Conservation (phyloP, 2,888 invertebrate species). For the Ophion ellenae region DNA sequence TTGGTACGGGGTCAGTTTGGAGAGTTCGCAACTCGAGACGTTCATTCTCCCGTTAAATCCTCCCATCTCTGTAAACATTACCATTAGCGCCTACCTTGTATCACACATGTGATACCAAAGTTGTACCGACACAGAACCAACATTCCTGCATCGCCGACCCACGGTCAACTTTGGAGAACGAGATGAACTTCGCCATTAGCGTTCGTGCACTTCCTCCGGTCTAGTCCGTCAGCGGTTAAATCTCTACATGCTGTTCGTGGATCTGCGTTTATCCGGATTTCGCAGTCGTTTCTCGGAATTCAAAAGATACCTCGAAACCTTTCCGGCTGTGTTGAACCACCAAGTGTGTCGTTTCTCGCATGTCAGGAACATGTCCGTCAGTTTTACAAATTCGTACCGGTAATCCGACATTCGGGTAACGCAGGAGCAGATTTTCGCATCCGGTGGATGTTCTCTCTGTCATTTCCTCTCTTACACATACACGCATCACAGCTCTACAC, state of each 20-base stretch:
- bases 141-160: constrained; percentile 42
- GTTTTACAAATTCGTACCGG: background rate
- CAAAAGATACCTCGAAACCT: background rate
- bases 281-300: background rate
- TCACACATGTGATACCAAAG: background rate
- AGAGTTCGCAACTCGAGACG: background rate
- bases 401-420: background rate
- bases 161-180: constrained; percentile 79
- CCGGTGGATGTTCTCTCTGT: background rate
- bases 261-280: background rate
- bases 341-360: background rate
- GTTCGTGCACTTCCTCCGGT: constrained; percentile 66
- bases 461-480: background rate
- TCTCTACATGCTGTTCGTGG: background rate
- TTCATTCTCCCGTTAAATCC: background rate
- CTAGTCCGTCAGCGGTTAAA: background rate
- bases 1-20: background rate
- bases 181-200: constrained; percentile 79
- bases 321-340: background rate
- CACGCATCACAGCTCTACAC: background rate
- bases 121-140: constrained; percentile 29
- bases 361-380: background rate
- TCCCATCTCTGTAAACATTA: constrained; percentile 18
- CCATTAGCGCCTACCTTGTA: constrained; percentile 15
- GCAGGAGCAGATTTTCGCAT: background rate